Evolutionary conservation across 2,113 vertebrate genomes (phyloP), one percentile per base, ranked within the genome.

Genomic region (Eulacestoma nigropectus): DNA sequence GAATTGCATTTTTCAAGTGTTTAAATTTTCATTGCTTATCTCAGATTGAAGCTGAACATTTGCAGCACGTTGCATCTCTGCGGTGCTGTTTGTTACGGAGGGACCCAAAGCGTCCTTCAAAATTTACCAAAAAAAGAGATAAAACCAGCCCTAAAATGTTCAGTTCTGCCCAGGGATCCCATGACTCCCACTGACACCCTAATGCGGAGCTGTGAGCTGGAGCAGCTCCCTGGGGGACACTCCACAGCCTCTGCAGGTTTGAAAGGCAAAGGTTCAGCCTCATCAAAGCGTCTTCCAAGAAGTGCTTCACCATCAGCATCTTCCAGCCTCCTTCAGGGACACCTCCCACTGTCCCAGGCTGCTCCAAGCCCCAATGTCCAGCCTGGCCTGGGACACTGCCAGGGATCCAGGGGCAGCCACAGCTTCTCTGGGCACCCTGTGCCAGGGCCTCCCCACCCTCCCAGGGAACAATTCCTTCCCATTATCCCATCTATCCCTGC

Each of bases 211-310:
- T 49, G 6, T 13, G 81, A 82, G 60, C 68, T 53, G 50, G 26
- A 84, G 46, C 55, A 68, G 50, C 56, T 84, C 55, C 55, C 20
- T 72, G 74, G 57, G 57, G 29, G 5, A 2, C 16, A 6, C 50
- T 25, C 76, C 87, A 41, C 93, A 89, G 93, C 91, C 93, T 95
- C 95, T 90, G 87, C 84, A 63, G 94, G 70, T 89, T 87, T 95
- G 87, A 94, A 95, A 91, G 94, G 94, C 97, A 97, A 68, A 95
- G 79, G 82, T 89, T 84, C 69, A 82, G 79, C 64, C 73, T 64
- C 88, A n/a, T 5, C 83, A 87, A 86, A 94, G 92, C 63, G 90
- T 89, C 62, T 86, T 92, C 92, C 92, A 83, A 83, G 84, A 90
- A 72, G 37, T 62, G 52, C 89, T 93, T 97, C 95, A 87, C 95